These are phyloP conservation scores for Psammodynastes pulverulentus DNA, from an alignment of 2,113 vertebrate species.

Conservation along the genomic window DNA sequence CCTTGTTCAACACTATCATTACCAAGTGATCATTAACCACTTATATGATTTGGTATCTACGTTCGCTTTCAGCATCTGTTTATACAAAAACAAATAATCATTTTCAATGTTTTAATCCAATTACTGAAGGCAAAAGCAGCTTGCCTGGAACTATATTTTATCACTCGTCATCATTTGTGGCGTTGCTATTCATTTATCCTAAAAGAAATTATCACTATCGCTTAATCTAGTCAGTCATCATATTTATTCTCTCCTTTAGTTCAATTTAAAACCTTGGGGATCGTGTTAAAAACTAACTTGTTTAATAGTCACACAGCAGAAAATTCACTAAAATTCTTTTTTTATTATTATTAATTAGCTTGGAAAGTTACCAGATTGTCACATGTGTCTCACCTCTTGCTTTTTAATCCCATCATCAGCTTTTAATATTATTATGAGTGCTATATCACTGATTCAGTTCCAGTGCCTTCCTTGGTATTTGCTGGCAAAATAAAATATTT, in stretches of 20 bases:
- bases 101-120: conserved; percentile 9
- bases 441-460: conserved; percentile 57
- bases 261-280: conserved; percentile 41
- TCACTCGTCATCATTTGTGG: conserved; percentile 39
- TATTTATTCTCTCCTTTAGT: conserved; percentile 27
- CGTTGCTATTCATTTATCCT: conserved; percentile 27
- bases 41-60: not conserved
- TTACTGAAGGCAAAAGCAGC: not conserved
- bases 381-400: conserved; percentile 59
- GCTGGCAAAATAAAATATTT: conserved; percentile 53
- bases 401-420: conserved; percentile 70
- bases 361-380: conserved; percentile 61
- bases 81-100: not conserved
- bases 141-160: conserved; percentile 43
- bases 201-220: conserved; percentile 37
- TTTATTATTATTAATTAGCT: conserved; percentile 73
- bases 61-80: conserved; percentile 20
- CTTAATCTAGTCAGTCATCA: conserved; percentile 36
- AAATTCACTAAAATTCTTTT: conserved; percentile 50
- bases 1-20: not conserved
- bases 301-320: conserved; percentile 39
- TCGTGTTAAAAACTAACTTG: not conserved
- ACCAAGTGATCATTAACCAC: not conserved
- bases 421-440: conserved; percentile 64
- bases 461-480: conserved; percentile 44